Conservation (phyloP, 2,797 vertebrate genomes). For the Limnodromus scolopaceus region DNA sequence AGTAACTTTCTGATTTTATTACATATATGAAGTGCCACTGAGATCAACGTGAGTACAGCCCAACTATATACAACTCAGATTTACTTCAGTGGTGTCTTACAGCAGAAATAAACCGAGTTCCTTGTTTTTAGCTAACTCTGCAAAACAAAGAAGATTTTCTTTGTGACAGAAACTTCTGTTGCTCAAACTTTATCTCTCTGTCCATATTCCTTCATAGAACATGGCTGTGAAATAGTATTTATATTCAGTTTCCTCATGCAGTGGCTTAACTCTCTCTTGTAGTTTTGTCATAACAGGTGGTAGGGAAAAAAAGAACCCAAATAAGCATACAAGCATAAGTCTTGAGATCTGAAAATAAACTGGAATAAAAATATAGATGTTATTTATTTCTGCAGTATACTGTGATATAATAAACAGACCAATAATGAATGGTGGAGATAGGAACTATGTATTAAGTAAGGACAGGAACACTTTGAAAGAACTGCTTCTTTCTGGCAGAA, state of each 20-base stretch:
- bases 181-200: not conserved
- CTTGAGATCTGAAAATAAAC: not conserved
- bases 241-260: not conserved
- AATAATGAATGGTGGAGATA: not conserved
- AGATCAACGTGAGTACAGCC: not conserved
- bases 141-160: not conserved
- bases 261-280: not conserved
- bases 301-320: not conserved
- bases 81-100: not conserved
- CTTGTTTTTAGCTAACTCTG: not conserved
- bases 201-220: not conserved
- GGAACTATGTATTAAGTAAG: not conserved
- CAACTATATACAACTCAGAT: not conserved
- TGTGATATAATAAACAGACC: not conserved
- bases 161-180: not conserved
- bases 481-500: not conserved
- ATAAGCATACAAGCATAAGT: not conserved
- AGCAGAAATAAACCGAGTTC: not conserved
- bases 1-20: not conserved
- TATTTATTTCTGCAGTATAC: not conserved
- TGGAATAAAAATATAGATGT: not conserved
- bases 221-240: not conserved
- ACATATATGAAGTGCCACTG: not conserved
- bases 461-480: not conserved
- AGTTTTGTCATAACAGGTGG: not conserved